Evolutionary conservation across 2,888 invertebrate species (phyloP), one percentile per base, ranked within the genome.

Genomic region (Lepeophtheirus nordmannii): DNA sequence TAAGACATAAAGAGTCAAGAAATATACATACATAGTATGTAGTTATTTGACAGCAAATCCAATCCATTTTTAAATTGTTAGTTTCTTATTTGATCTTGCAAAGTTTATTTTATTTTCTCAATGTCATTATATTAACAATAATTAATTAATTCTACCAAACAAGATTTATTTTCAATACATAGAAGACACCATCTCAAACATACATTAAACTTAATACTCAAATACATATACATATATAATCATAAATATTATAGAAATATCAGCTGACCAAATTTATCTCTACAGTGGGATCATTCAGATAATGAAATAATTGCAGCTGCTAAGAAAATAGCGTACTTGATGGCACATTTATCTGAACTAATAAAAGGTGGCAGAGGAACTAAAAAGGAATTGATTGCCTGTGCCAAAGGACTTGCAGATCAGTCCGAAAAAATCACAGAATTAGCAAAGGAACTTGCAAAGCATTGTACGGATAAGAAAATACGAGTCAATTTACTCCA

Each of bases 301-400:
- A 98, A 98, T 78, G 96, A 98, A 76, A 91, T 99, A 74, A 94
- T 98, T 74, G 94, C 92, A 0, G 97, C 98, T 5, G 98, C 98
- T 67, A 96, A 97, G 75, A 86, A 92, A 70, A 98, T 98, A 97
- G 97, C 98, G 68, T 83, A 94, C 67, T 81, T 97, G 67, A 97
- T 98, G 97, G 97, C 93, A 5, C 81, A 88, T 67, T 82, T 98
- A 17, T 92, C 93, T 1, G 92, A 94, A 73, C 81, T 97, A 66
- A 96, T 97, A 64, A 46, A 39, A 20, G 89, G 89, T 22, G 90
- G 87, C 23, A 78, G 78, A 60, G 90, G 94, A 62, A 91, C 91
- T 72, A 97, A 97, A 75, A 85, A 92, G 68, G 97, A 99, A 76
- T 80, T 99, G 72, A 99, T 99, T 71, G 93, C 94, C 12, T 96